phyloP scores from a whole-genome alignment of 2,888 invertebrate genomes.

The Nasonovia ribisnigri region DNA sequence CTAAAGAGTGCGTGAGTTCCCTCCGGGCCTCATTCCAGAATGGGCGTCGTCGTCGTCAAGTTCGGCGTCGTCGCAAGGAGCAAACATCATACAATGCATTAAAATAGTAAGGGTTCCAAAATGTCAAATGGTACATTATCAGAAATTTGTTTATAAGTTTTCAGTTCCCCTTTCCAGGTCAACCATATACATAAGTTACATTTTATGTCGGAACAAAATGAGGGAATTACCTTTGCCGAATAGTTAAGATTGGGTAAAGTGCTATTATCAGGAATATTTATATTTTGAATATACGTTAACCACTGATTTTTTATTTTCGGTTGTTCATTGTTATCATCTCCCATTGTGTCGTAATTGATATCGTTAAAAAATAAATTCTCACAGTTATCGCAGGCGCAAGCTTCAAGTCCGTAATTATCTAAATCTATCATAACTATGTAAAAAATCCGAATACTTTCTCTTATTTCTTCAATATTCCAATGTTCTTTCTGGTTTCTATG shows the following conservation, averaged over 20 bases:
- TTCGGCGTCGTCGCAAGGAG: too few relatives aligned
- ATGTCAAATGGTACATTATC: neutral
- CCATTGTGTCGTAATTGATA: neutral
- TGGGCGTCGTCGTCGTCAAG: too few relatives aligned
- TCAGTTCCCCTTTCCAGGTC: neutral
- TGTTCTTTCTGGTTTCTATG: accelerated
- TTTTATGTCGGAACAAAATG: too few relatives aligned
- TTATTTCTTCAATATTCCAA: neutral
- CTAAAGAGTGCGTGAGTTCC: too few relatives aligned
- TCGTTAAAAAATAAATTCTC: neutral
- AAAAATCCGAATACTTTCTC: neutral
- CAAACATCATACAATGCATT: neutral
- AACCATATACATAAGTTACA: accelerated
- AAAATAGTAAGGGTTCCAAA: neutral
- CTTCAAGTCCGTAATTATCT: neutral
- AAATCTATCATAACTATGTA: neutral
- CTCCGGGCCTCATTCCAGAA: too few relatives aligned
- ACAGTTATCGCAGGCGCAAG: neutral
- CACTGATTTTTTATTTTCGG: neutral
- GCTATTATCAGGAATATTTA: too few relatives aligned
- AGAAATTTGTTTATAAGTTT: neutral
- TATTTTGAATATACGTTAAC: neutral
- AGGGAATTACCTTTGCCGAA: neutral
- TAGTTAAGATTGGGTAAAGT: neutral
- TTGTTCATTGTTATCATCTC: neutral